Conservation (phyloP, 2,113 vertebrate genomes). For the Pica pica region DNA sequence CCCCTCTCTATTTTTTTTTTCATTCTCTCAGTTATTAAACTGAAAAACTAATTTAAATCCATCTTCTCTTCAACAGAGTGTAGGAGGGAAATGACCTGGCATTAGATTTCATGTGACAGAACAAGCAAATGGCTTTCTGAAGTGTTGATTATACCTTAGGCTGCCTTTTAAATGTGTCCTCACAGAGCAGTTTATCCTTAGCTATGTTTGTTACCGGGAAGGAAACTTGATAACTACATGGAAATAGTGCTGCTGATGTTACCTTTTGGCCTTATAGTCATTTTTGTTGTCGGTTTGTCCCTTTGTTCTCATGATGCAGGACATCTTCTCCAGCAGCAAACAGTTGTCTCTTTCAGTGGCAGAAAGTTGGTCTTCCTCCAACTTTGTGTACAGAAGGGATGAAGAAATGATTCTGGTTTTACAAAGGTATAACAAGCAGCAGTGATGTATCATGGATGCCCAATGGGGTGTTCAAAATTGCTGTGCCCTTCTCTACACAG, state of each 20-base stretch:
- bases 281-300: constrained; percentile 66
- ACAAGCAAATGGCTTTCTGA: neutral
- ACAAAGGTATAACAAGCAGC: neutral
- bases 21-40: constrained; percentile 4
- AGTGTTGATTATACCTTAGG: constrained; percentile 1
- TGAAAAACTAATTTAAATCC: constrained; percentile 35
- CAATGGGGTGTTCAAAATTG: neutral
- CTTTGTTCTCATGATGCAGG: constrained; percentile 67
- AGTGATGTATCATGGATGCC: neutral
- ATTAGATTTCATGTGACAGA: constrained; percentile 4
- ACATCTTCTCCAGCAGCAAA: constrained; percentile 73
- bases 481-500: neutral
- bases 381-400: constrained; percentile 27
- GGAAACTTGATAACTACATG: constrained; percentile 4
- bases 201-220: neutral
- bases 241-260: neutral
- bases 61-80: neutral
- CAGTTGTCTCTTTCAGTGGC: constrained; percentile 71
- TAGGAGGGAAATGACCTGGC: neutral
- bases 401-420: neutral
- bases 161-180: neutral
- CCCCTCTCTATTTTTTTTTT: neutral
- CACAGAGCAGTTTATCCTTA: constrained; percentile 15
- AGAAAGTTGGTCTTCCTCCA: constrained; percentile 65
- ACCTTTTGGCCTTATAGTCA: constrained; percentile 68